Percentiles rank a stretch among this genome's conserved stretches.
phyloP scores from a whole-genome alignment of 2,797 vertebrate genomes.

The Loris lydekkerianus region DNA sequence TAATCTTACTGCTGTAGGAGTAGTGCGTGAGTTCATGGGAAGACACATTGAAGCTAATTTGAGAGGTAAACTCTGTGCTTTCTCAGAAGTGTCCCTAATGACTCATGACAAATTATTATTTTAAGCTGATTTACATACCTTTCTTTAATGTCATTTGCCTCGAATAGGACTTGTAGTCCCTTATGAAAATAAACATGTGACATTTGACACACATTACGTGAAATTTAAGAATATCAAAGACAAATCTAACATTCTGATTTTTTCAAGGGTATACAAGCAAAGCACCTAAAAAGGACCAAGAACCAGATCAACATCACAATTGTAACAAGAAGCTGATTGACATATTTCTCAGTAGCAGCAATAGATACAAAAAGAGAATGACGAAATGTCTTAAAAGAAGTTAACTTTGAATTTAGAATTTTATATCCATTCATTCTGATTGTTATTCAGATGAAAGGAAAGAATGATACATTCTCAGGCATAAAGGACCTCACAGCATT shows the following conservation, averaged over 20 bases:
- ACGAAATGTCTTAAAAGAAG: not conserved
- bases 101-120: not conserved
- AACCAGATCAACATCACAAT: not conserved
- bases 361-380: not conserved
- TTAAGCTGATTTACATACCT: not conserved
- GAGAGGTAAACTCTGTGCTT: not conserved
- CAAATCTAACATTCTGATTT: not conserved
- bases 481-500: not conserved
- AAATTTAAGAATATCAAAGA: not conserved
- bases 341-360: not conserved
- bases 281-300: not conserved
- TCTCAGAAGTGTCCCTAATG: not conserved
- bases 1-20: not conserved
- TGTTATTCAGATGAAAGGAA: not conserved
- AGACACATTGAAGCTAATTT: not conserved
- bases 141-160: not conserved
- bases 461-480: not conserved
- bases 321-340: not conserved
- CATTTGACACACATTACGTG: not conserved
- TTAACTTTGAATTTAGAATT: not conserved
- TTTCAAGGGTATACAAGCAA: not conserved
- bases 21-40: not conserved
- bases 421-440: not conserved
- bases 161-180: not conserved
- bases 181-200: not conserved